Base-by-base conservation (phyloP, 2,888 invertebrate species). In the Sepiola atlantica region DNA sequence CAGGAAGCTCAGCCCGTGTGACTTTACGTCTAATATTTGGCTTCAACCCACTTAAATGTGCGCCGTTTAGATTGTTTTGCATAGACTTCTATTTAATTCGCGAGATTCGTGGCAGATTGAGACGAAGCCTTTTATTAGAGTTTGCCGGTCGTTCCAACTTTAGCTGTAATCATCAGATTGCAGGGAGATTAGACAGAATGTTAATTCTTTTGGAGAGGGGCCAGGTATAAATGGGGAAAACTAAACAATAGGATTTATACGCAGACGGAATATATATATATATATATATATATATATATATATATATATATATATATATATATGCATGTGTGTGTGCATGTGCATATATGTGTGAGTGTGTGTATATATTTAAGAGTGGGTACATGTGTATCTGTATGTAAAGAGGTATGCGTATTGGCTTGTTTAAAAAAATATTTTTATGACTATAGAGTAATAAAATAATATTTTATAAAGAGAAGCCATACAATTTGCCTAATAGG, bases 71-170 rank as follows among this genome's bases (percentile, higher is more conserved):
- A 12, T n/a, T 77, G n/a, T 18, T 77, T 77, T 77, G 32, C 77
- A 77, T n/a, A 28, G 77, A 8, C n/a, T 77, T 77, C n/a, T 77
- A 32, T 77, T 77, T 77, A n/a, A 32, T 77, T n/a, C 14, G 77
- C n/a, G 28, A 61, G n/a, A 77, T 77, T n/a, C 77, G 77, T 77
- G 3, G 32, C n/a, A 32, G 77, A 77, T 77, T 32, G n/a, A 16
- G n/a, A 12, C 16, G 77, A 77, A 77, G 14, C 77, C 77, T 77
- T 77, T 77, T n/a, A 77, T 77, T 77, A 77, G n/a, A n/a, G 77
- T 77, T 77, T 77, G 77, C 77, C n/a, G 32, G 77, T n/a, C n/a
- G n/a, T n/a, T 77, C 77, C 77, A 77, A n/a, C 77, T 77, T 77
- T 16, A 77, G 77, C 77, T 16, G n/a, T 32, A 77, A 77, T 77